Conservation (phyloP, 92 coral and sea anemone genomes). For the Parazoanthus darwini region DNA sequence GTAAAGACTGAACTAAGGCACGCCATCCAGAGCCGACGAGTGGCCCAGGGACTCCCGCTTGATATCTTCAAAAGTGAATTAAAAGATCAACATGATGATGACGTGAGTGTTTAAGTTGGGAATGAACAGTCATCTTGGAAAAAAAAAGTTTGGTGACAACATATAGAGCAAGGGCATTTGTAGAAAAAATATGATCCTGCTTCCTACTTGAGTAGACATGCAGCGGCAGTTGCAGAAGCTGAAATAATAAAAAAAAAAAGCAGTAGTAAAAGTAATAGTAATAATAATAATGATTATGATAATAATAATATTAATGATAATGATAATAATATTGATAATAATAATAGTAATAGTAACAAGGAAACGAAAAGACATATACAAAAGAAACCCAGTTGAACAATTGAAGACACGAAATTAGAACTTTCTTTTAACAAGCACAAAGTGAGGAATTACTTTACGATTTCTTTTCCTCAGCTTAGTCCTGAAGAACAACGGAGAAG, state of each 20-base stretch:
- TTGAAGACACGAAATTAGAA: not conserved
- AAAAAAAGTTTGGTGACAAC: too few species aligned
- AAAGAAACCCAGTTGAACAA: not conserved
- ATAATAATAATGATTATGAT: too few species aligned
- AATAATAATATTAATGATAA: not conserved
- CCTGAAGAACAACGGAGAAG: slow-evolving; percentile 21
- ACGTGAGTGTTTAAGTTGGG: not conserved
- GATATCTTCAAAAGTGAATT: not conserved
- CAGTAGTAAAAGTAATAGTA: too few species aligned
- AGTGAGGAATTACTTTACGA: not conserved
- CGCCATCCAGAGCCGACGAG: slow-evolving; percentile 36
- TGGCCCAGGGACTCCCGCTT: slow-evolving; percentile 24
- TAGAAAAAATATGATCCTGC: too few species aligned
- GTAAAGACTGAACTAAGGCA: slow-evolving; percentile 37
- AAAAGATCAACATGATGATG: not conserved
- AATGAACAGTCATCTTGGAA: too few species aligned
- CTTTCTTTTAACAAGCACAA: not conserved
- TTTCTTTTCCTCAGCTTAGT: slow-evolving; percentile 16
- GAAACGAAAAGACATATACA: not conserved
- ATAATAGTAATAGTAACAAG: not conserved
- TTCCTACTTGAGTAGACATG: too few species aligned
- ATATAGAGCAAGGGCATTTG: too few species aligned
- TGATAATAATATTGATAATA: not conserved
- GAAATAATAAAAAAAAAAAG: not conserved
- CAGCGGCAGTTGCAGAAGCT: too few species aligned